A percentile compares a stretch with the other conserved stretches of the same genome.
phyloP scores from a whole-genome alignment of 1,140 invertebrate species.

The Drosophila setifemur region DNA sequence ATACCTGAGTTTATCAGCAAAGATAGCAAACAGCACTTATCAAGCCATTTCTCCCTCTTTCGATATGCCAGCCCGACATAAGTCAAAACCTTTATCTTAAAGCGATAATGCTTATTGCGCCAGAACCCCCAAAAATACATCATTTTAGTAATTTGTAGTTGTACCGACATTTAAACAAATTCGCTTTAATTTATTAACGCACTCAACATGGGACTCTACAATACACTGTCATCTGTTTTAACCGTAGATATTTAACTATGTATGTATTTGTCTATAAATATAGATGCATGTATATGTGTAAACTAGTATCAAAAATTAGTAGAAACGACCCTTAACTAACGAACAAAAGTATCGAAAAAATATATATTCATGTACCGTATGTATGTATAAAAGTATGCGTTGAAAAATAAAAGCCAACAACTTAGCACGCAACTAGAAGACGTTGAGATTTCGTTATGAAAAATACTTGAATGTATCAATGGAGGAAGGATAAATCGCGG shows the following conservation, averaged over 20 bases:
- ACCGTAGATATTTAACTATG: constrained; percentile 52
- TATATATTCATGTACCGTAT: constrained; percentile 41
- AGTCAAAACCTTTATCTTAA: constrained; percentile 3
- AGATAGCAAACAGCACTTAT: too few species aligned
- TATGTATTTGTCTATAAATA: constrained; percentile 53
- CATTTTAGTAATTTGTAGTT: constrained; percentile 31
- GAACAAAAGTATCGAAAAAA: constrained; percentile 70
- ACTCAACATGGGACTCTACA: constrained; percentile 74
- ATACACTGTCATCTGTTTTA: constrained; percentile 66
- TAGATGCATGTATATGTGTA: constrained; percentile 68
- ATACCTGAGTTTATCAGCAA: too few species aligned
- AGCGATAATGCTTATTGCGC: constrained; percentile 16
- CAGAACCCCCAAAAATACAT: constrained; percentile 20
- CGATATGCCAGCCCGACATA: background rate
- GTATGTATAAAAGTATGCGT: constrained; percentile 40
- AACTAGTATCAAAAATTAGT: constrained; percentile 81
- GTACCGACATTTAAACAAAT: constrained; percentile 75
- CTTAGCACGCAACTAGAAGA: constrained; percentile 70
- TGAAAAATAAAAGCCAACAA: constrained; percentile 75
- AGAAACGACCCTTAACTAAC: constrained; percentile 76
- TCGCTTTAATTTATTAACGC: constrained; percentile 78
- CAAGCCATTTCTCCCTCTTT: background rate
- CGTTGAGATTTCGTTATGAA: constrained; percentile 36
- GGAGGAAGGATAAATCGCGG: constrained; percentile 16
- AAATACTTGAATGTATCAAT: constrained; percentile 39